Evolutionary conservation across 35 echinoderm and acorn worm genomes (phyloP).

Genomic region (Apostichopus californicus): DNA sequence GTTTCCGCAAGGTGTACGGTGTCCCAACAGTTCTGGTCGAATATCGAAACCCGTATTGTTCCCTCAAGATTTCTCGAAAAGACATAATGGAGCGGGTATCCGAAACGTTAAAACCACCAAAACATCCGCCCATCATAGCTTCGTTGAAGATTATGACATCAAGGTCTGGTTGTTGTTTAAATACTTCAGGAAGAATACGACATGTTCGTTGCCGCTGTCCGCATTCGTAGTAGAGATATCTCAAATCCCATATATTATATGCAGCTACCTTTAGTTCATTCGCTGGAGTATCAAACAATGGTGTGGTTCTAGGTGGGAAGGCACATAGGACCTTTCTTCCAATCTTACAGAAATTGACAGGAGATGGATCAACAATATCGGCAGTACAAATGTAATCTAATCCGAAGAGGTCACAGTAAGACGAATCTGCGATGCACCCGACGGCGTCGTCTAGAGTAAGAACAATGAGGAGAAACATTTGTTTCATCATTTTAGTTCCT

Average conservation of each 20-base stretch:
- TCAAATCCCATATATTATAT: slow-evolving; percentile 93
- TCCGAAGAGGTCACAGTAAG: slow-evolving; percentile 75
- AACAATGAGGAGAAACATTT: slow-evolving; percentile 31
- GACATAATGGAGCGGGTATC: slow-evolving; percentile 52
- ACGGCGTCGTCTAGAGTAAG: slow-evolving; percentile 64
- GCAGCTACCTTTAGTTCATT: slow-evolving; percentile 74
- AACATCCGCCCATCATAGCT: slow-evolving; percentile 92
- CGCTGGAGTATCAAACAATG: slow-evolving; percentile 55
- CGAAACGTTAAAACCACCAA: slow-evolving; percentile 58
- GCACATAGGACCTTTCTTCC: slow-evolving; percentile 60
- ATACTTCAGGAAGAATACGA: slow-evolving; percentile 67
- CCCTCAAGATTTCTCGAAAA: slow-evolving; percentile 73
- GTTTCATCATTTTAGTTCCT: neutral
- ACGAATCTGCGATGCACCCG: slow-evolving; percentile 62
- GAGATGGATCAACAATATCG: slow-evolving; percentile 47
- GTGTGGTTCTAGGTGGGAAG: slow-evolving; percentile 51
- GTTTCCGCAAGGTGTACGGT: slow-evolving; percentile 36
- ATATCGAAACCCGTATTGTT: slow-evolving; percentile 80
- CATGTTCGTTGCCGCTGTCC: slow-evolving; percentile 92
- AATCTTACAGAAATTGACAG: slow-evolving; percentile 67
- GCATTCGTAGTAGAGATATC: slow-evolving; percentile 81
- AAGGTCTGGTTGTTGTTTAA: slow-evolving; percentile 82
- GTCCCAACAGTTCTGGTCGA: slow-evolving; percentile 81
- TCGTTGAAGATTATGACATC: slow-evolving; percentile 92
- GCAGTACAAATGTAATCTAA: slow-evolving; percentile 66